Conservation (phyloP, 2,888 invertebrate species). For the Acronicta leporina region DNA sequence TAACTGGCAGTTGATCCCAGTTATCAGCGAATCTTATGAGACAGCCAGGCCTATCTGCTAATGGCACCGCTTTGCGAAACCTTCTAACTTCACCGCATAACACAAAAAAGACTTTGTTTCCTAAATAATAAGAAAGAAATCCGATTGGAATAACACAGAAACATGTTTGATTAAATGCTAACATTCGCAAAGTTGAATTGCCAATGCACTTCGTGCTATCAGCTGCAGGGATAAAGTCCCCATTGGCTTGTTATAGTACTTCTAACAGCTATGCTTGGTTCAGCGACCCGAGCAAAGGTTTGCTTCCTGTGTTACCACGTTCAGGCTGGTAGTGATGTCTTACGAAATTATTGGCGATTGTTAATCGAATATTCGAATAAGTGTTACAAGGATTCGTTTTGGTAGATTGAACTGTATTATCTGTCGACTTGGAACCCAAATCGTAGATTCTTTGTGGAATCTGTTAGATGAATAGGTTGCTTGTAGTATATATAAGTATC, state of each 20-base stretch:
- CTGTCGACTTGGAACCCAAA: too few species aligned
- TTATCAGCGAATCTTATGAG: slow-evolving; percentile 75
- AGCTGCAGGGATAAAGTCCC: slow-evolving; percentile 41
- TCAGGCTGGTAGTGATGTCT: slow-evolving; percentile 46
- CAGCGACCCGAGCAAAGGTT: slow-evolving; percentile 75
- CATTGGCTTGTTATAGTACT: slow-evolving; percentile 45
- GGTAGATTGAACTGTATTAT: too few species aligned
- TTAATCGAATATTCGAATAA: slow-evolving; percentile 10
- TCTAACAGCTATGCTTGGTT: slow-evolving; percentile 74
- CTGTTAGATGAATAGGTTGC: too few species aligned
- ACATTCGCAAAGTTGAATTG: slow-evolving; percentile 52
- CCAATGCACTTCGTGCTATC: slow-evolving; percentile 45
- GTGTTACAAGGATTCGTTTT: too few species aligned
- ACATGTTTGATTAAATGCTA: slow-evolving; percentile 81
- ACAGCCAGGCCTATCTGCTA: slow-evolving; percentile 72
- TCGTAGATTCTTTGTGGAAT: too few species aligned
- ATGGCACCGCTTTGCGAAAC: slow-evolving; percentile 73
- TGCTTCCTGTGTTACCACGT: slow-evolving; percentile 68
- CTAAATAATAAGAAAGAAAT: slow-evolving; percentile 43
- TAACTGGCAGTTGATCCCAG: slow-evolving; percentile 61
- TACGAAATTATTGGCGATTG: slow-evolving; percentile 13
- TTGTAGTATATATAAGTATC: too few species aligned
- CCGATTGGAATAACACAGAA: slow-evolving; percentile 49
- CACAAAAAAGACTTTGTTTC: slow-evolving; percentile 52
- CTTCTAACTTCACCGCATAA: slow-evolving; percentile 35